Conservation (phyloP, 2,113 vertebrate species). For the Potamarius usumacintae region DNA sequence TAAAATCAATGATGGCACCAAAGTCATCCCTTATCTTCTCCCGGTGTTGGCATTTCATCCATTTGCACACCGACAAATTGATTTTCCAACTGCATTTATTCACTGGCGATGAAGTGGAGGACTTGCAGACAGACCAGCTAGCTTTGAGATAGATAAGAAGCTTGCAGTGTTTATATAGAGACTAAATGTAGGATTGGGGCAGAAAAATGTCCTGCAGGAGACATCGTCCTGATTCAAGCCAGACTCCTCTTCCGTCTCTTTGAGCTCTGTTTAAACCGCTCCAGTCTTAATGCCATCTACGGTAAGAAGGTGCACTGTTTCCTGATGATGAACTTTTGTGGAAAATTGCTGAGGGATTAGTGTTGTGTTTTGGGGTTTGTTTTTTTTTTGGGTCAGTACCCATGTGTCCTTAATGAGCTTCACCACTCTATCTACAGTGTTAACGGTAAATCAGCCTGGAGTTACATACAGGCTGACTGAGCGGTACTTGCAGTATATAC, state of each 20-base stretch:
- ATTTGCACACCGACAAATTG: background rate
- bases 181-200: slow-evolving; percentile 31
- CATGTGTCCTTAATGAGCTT: background rate
- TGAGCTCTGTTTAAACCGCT: slow-evolving; percentile 8
- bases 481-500: background rate
- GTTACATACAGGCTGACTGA: background rate
- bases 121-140: slow-evolving; percentile 3
- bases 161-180: slow-evolving; percentile 19
- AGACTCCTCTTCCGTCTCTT: slow-evolving; percentile 24
- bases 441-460: background rate
- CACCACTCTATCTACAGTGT: background rate
- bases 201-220: slow-evolving; percentile 30
- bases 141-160: slow-evolving; percentile 8
- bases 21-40: background rate
- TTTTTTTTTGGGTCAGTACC: background rate
- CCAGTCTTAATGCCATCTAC: slow-evolving; percentile 2
- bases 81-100: slow-evolving; percentile 33
- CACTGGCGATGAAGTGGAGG: background rate
- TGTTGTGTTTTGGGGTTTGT: background rate
- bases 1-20: background rate
- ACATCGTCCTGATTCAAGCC: slow-evolving; percentile 45
- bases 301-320: background rate
- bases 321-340: background rate
- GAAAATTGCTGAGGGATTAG: background rate
- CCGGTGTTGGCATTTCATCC: background rate